Conservation (phyloP, 2,797 vertebrate species). For the Leuciscus waleckii region DNA sequence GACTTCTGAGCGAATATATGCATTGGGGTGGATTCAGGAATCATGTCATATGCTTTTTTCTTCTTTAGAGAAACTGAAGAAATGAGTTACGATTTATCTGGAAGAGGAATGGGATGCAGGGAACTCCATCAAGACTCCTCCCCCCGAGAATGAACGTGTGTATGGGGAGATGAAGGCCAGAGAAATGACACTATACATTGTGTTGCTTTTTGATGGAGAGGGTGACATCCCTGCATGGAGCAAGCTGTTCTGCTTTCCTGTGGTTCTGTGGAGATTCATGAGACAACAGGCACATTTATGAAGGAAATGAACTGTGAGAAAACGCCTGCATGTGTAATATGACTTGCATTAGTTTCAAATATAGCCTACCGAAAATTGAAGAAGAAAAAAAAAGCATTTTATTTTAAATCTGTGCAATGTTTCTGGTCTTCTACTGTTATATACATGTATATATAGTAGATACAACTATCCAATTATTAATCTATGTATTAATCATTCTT, state of each 20-base stretch:
- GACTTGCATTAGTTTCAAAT: background rate
- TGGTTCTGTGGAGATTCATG: slow-evolving; percentile 25
- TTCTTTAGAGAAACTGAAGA: slow-evolving; percentile 59
- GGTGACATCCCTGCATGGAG: slow-evolving; percentile 50
- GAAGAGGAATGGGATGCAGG: slow-evolving; percentile 40
- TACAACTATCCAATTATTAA: background rate
- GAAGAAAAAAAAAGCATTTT: background rate
- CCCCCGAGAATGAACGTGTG: slow-evolving; percentile 42
- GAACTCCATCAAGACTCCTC: slow-evolving; percentile 49
- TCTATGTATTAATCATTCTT: background rate
- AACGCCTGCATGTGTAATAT: slow-evolving; percentile 30
- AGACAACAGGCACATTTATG: slow-evolving; percentile 7
- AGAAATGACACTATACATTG: slow-evolving; percentile 61
- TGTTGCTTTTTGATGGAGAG: slow-evolving; percentile 62
- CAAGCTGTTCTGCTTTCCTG: slow-evolving; percentile 27
- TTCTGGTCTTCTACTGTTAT: slow-evolving; percentile 11
- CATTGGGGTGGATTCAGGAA: slow-evolving; percentile 65
- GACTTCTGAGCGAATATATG: slow-evolving; percentile 29
- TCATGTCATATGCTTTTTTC: slow-evolving; percentile 60
- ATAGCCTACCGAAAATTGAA: too few species aligned
- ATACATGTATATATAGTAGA: background rate
- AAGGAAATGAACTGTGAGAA: slow-evolving; percentile 47
- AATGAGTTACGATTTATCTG: slow-evolving; percentile 54
- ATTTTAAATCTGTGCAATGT: slow-evolving; percentile 26
- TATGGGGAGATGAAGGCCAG: slow-evolving; percentile 70